phyloP scores from a whole-genome alignment of 2,888 invertebrate species.

The Macrosiphum euphorbiae region DNA sequence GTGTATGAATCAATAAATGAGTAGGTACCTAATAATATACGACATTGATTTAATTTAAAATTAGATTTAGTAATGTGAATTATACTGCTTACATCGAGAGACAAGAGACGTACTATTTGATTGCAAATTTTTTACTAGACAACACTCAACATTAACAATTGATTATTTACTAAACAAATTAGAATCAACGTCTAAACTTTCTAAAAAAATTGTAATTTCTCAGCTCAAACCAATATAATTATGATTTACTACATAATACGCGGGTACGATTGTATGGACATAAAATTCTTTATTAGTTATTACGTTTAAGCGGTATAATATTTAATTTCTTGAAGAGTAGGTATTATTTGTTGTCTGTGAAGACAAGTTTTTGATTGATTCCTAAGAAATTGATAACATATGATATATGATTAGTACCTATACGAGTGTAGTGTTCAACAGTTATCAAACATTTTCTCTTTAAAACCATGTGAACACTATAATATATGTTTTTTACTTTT shows the following conservation, averaged over 20 bases:
- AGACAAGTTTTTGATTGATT: conserved; percentile 17
- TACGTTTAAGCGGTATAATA: background rate
- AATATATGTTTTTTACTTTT: background rate
- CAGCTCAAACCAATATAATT: conserved; percentile 2
- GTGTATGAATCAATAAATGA: background rate
- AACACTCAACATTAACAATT: background rate
- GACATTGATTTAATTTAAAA: background rate
- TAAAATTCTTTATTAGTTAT: background rate
- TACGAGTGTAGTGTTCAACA: background rate
- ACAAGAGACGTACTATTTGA: too few species aligned
- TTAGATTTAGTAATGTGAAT: background rate
- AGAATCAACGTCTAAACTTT: conserved; percentile 22
- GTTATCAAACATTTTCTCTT: background rate
- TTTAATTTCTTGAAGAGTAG: background rate
- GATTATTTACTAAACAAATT: conserved; percentile 17
- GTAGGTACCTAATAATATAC: background rate
- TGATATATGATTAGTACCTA: background rate
- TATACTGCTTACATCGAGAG: background rate
- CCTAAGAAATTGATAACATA: background rate
- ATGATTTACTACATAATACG: background rate
- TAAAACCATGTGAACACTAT: background rate
- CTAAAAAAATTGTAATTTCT: background rate
- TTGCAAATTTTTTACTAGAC: background rate
- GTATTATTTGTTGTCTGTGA: background rate
- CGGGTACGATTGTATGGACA: background rate